Evolutionary conservation across 1,140 invertebrate species (phyloP), one percentile per base, ranked within the genome.

Genomic region (Leptinotarsa lineolata): DNA sequence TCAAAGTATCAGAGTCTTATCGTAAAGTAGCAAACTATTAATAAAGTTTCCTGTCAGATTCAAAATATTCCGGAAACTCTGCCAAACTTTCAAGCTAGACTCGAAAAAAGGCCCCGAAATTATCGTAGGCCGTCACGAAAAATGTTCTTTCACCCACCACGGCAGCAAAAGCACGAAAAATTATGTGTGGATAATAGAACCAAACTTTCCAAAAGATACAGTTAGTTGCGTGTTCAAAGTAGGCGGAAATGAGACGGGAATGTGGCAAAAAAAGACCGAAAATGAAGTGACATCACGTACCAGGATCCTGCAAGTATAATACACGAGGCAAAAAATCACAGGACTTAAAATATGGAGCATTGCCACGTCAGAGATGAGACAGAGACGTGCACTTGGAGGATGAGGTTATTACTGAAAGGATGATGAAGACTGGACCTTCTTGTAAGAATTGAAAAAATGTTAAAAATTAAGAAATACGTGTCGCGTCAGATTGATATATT

Each of bases 261-360:
- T 77, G 78, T 75, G 75, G 66, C 74, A 77, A 77, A 79, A 79
- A 80, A 80, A 78, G 77, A 75, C 74, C 66, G 72, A 76, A 81
- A 80, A 80, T 76, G 74, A 77, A 77, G 76, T 74, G 80, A 79
- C 80, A 78, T 75, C 76, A 68, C 76, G 80, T 81, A 80, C 80
- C 80, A 81, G 78, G 78, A 76, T 72, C 74, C 75, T 69, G 74
- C 70, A 66, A 71, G 67, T 44, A 61, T 54, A 54, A n/a, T 54
- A 54, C 16, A 45, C 39, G 45, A 45, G 44, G n/a, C 48, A 70
- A 75, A 77, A 75, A 75, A 75, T 67, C 64, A 67, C 74, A 74
- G 73, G 61, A 64, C 73, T 77, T 78, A 79, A 79, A 81, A 81
- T 78, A 81, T 81, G 77, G 73, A 76, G 70, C 74, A 75, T 76